Conservation (phyloP, 2,888 invertebrate species). For the Acleris laterana region DNA sequence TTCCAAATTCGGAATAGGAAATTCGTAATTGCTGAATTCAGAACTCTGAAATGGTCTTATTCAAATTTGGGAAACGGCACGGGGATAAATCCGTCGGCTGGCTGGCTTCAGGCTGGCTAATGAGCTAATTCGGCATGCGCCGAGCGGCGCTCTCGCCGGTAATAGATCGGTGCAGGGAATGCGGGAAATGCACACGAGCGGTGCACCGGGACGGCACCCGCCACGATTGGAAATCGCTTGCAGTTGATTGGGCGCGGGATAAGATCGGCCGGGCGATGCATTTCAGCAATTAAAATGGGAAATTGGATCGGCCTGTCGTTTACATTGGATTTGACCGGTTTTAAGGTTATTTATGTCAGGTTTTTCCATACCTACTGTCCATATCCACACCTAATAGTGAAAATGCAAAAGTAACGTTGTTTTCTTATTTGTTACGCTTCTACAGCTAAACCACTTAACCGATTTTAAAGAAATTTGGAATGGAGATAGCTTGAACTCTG, state of each 20-base stretch:
- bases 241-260: conserved; percentile 2
- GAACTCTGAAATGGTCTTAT: conserved; percentile 60
- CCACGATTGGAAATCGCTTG: conserved; percentile 15
- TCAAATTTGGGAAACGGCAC: conserved; percentile 61
- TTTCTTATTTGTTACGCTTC: too few species aligned
- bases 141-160: conserved; percentile 26
- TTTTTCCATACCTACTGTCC: too few species aligned
- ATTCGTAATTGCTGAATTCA: conserved; percentile 47
- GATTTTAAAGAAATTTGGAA: too few species aligned
- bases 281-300: conserved; percentile 1
- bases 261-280: conserved; percentile 1
- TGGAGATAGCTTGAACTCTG: too few species aligned
- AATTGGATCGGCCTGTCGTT: not conserved
- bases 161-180: conserved; percentile 42
- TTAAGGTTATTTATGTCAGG: too few species aligned
- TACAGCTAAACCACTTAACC: too few species aligned
- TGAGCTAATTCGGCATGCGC: conserved; percentile 73
- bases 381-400: too few species aligned
- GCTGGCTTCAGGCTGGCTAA: conserved; percentile 48
- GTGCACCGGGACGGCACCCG: conserved; percentile 5
- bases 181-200: conserved; percentile 52
- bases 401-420: too few species aligned
- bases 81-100: conserved; percentile 39
- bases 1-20: conserved; percentile 32
- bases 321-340: too few species aligned